phyloP scores from a whole-genome alignment of 1,140 invertebrate species.

The Danaus plexippus region DNA sequence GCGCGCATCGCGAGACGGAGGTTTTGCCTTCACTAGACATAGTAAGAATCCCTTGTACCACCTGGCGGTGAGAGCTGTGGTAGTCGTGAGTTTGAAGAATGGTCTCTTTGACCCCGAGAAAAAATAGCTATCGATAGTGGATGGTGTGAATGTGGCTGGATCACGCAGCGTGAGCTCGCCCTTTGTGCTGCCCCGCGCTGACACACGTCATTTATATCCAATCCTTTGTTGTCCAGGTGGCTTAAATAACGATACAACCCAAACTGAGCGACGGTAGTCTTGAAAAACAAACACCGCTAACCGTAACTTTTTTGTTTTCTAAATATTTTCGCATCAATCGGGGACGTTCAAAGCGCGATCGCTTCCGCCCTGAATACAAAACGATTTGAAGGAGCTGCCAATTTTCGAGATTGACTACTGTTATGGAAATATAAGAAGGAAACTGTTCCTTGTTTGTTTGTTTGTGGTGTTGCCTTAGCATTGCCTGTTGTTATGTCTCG shows the following conservation, averaged over 20 bases:
- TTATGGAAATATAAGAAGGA: slow-evolving; percentile 45
- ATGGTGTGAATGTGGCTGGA: slow-evolving; percentile 55
- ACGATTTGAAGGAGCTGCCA: slow-evolving; percentile 26
- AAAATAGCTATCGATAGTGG: slow-evolving; percentile 45
- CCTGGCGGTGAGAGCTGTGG: slow-evolving; percentile 10
- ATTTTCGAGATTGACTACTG: slow-evolving; percentile 40
- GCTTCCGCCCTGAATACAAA: slow-evolving; percentile 39
- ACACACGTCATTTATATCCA: slow-evolving; percentile 58
- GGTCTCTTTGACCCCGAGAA: slow-evolving; percentile 42
- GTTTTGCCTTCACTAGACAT: too few species aligned
- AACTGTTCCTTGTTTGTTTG: slow-evolving; percentile 34
- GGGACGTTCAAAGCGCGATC: slow-evolving; percentile 3
- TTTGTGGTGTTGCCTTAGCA: slow-evolving; percentile 18
- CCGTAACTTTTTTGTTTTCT: slow-evolving; percentile 15
- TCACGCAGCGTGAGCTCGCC: slow-evolving; percentile 41
- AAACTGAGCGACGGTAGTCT: neutral
- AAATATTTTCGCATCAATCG: slow-evolving; percentile 20
- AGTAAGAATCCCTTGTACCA: too few species aligned
- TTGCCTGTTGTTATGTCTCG: too few species aligned
- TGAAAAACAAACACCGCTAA: slow-evolving; percentile 31
- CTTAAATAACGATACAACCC: slow-evolving; percentile 20
- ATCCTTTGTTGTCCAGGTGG: slow-evolving; percentile 49
- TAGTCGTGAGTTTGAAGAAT: slow-evolving; percentile 37
- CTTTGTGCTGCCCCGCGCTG: slow-evolving; percentile 47
- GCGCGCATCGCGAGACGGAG: too few species aligned